Base-by-base conservation (phyloP, 1,140 invertebrate genomes). In the Maniola jurtina region DNA sequence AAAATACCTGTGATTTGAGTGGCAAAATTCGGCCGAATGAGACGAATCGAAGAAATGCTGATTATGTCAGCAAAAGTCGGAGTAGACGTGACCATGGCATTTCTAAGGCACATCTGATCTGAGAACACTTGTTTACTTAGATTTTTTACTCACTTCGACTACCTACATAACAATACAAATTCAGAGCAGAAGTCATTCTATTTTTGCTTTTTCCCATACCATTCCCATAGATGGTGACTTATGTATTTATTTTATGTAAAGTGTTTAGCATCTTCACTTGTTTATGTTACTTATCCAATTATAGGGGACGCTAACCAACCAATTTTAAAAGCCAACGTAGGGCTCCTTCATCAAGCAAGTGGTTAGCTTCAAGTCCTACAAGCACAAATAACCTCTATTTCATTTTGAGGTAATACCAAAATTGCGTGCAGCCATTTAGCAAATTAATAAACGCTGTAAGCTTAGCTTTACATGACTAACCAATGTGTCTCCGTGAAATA, bases 401-500 rank as follows among this genome's bases (percentile, higher is more conserved):
- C 38, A 10, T 61, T 54, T 7, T 8, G 10, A 25, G 13, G 64
- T 62, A 34, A 15, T 40, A 47, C 60, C 14, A 63, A 40, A 73
- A 66, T 73, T 35, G 56, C 35, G 42, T 64, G 64, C 34, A 54
- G 14, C 54, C 34, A 59, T 69, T 61, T 42, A 8, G 16, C 56
- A 50, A 61, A 62, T 45, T 62, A 52, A 35, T 38, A n/a, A 10
- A 40, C 35, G 35, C 6, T 57, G n/a, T 57, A 38, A 14, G 55
- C 36, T 38, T 40, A 57, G 35, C 35, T 57, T 38, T 38, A 38
- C 34, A 57, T 36, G 55, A 57, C 55, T 64, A 69, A 70, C 45
- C 59, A 74, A 78, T 71, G 70, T 68, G 74, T 63, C 75, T 34
- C 61, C 75, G 68, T 80, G 73, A 71, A 73, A 79, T 79, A 79